phyloP scores from a whole-genome alignment of 1,140 invertebrate species.

The Drosophila sp. region DNA sequence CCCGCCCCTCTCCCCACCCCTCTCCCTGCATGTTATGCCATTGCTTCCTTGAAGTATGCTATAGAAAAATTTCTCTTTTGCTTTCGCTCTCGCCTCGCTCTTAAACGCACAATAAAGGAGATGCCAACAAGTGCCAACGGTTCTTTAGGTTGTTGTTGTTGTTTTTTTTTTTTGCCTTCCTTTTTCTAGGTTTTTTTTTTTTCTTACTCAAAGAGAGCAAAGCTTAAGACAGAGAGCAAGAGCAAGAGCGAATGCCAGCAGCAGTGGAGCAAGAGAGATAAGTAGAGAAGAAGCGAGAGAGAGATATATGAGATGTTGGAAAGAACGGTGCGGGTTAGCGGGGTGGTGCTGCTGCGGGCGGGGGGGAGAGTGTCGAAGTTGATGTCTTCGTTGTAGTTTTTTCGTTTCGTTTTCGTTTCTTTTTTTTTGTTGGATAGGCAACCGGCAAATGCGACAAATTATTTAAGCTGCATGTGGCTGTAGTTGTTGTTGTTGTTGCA shows the following conservation, averaged over 20 bases:
- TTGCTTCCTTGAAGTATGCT: conserved; percentile 49
- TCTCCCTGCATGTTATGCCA: background rate
- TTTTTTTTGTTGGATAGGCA: conserved; percentile 6
- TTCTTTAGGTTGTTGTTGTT: conserved; percentile 20
- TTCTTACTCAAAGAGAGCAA: conserved; percentile 2
- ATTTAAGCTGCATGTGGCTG: conserved; percentile 69
- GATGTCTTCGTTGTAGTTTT: conserved; percentile 74
- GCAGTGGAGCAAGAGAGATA: conserved; percentile 7
- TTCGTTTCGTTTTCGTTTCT: conserved; percentile 3
- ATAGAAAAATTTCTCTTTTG: conserved; percentile 28
- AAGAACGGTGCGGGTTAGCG: background rate
- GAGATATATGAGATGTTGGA: conserved; percentile 9
- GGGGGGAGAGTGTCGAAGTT: conserved; percentile 45
- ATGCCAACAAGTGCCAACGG: conserved; percentile 74
- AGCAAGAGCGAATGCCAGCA: conserved; percentile 2
- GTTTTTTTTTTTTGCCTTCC: background rate
- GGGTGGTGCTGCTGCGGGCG: background rate
- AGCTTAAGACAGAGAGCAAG: background rate
- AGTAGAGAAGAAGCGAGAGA: conserved; percentile 33
- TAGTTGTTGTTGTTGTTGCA: conserved; percentile 36
- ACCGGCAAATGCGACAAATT: conserved; percentile 68
- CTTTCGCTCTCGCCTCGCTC: conserved; percentile 38
- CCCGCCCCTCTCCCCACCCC: background rate
- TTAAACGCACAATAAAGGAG: conserved; percentile 58
- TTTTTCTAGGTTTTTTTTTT: background rate